Evolutionary conservation across 2,113 vertebrate genomes (phyloP), one percentile per base, ranked within the genome.

Genomic region (Tyrannus savana): DNA sequence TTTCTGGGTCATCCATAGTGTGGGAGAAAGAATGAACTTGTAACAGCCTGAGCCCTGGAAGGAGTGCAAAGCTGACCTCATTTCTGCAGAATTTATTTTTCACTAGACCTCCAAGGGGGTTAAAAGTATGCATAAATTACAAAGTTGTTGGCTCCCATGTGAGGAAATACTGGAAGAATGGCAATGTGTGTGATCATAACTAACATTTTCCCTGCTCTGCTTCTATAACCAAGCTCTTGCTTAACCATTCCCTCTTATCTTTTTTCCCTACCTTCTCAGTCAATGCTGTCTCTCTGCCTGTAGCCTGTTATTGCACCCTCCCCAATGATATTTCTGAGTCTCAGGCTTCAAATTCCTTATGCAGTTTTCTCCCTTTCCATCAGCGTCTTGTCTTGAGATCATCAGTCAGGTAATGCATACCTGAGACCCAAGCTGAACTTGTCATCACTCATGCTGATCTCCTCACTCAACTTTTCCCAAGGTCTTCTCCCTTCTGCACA

Each of bases 91-190:
- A 85, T 84, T 92, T 94, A 28, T 94, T 89, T 93, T 91, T 84
- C 35, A 55, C 41, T 78, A 82, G 83, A 79, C 52, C 64, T 94
- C 64, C 64, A 83, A 72, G 28, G 21, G 37, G 60, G 41, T 74
- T 81, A 92, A 92, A 82, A 93, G 66, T 49, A 72, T 49, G 52
- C 63, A 81, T 89, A 89, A 93, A 96, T 95, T 84, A 90, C 60
- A 78, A 84, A 84, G n/a, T 39, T 95, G 33, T 90, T 97, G 50
- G 73, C 19, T 95, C 47, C 35, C 52, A 55, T 18, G 24, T 68
- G 80, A 89, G 33, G 64, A 92, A 95, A 92, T 71, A 55, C 35
- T 59, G 59, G 68, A 96, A 77, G 35, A 90, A 63, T 25, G 60
- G 58, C 21, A 73, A 37, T 0, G 0, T 76, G 17, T 86, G 21